These are phyloP conservation scores for Liasis olivaceus DNA, from an alignment of 2,797 vertebrate species.

Conservation along the genomic window DNA sequence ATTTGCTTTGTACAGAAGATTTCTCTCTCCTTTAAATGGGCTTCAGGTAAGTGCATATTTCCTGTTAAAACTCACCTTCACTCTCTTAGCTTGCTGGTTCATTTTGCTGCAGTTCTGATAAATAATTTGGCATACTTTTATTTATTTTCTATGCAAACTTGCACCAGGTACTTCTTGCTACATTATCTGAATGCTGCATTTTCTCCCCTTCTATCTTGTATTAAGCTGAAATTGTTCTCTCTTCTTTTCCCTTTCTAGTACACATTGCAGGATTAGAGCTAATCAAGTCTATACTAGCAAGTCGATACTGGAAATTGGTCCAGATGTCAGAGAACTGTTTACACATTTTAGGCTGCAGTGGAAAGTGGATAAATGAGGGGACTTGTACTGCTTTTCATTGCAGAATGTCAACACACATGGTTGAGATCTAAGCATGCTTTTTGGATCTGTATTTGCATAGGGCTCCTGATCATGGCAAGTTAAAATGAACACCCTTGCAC, in stretches of 20 bases:
- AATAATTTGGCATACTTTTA: not conserved
- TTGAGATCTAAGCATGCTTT: not conserved
- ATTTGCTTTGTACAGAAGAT: slow-evolving; percentile 90
- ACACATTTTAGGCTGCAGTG: not conserved
- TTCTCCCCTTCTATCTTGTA: not conserved
- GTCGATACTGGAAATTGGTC: not conserved
- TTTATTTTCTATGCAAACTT: not conserved
- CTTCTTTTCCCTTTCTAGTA: not conserved
- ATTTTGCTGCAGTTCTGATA: not conserved
- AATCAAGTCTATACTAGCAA: not conserved
- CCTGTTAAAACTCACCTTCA: not conserved
- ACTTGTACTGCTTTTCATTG: too few species aligned
- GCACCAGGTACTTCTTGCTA: not conserved
- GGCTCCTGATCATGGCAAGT: too few species aligned
- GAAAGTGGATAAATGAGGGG: too few species aligned
- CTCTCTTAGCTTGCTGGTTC: not conserved
- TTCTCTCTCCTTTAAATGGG: slow-evolving; percentile 68
- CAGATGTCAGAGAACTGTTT: not conserved
- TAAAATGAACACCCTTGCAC: too few species aligned
- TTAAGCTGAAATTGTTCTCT: not conserved
- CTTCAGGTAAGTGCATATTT: slow-evolving; percentile 71
- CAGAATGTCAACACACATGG: too few species aligned
- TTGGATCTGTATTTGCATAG: not conserved
- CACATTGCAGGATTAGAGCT: not conserved
- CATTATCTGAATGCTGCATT: not conserved